Percentiles rank a stretch among this genome's conserved stretches.
These are phyloP conservation scores for Halocynthia roretzi DNA, from an alignment of 23 tunicate genomes.

Conservation along the genomic window DNA sequence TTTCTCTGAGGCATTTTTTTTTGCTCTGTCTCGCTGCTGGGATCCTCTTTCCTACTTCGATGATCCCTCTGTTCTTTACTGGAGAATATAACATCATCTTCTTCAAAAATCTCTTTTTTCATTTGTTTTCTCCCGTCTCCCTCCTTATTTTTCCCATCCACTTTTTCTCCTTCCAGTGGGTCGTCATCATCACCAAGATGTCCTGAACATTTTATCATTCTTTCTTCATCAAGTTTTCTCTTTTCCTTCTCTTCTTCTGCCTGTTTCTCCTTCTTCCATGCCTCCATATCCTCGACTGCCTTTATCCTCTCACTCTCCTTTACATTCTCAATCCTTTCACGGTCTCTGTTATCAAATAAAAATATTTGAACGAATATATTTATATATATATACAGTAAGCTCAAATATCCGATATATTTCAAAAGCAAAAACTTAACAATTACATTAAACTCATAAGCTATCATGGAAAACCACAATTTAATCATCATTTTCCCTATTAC, in stretches of 20 bases:
- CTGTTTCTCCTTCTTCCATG: conserved; percentile 62
- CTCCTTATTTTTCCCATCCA: neutral
- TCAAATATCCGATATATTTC: too few species aligned
- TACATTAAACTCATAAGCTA: too few species aligned
- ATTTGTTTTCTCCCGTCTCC: neutral
- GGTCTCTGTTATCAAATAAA: conserved; percentile 31
- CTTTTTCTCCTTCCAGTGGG: neutral
- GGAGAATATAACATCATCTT: neutral
- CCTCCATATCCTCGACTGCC: conserved; percentile 36
- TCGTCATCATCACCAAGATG: neutral
- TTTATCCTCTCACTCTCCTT: conserved; percentile 60
- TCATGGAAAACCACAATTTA: too few species aligned
- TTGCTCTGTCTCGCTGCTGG: conserved; percentile 4
- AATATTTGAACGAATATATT: neutral
- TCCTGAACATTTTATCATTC: neutral
- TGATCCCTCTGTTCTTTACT: too few species aligned
- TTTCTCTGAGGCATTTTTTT: conserved; percentile 7
- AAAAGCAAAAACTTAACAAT: too few species aligned
- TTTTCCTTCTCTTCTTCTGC: conserved; percentile 56
- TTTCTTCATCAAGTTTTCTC: conserved; percentile 50
- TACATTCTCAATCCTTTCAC: conserved; percentile 39
- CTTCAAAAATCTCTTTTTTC: conserved; percentile 8
- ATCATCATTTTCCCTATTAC: too few species aligned
- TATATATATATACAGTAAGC: too few species aligned
- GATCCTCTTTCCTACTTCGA: neutral